Base-by-base conservation (phyloP, 2,888 invertebrate genomes). In the Nomada flava region DNA sequence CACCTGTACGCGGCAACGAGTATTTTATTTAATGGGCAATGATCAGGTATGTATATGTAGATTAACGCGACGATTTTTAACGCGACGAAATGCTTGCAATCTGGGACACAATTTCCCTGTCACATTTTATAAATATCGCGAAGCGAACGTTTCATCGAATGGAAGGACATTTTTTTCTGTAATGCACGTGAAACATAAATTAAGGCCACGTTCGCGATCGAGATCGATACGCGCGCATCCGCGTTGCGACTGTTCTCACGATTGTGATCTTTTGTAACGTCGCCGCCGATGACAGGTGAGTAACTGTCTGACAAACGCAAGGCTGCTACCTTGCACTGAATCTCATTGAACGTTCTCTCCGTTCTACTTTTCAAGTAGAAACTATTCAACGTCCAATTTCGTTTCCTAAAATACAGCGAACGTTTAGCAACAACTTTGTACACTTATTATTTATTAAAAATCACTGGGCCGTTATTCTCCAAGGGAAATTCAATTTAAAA, bases 51-150 rank as follows among this genome's bases (percentile, higher is more conserved):
- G 18, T 9, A 10, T 9, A 3, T 7, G 2, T 29, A 15, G 7
- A 18, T n/a, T 36, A 71, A 29, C 60, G 57, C 36, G 59, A 65
- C 20, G n/a, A 74, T 23, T 23, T 23, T n/a, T 36, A 71, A 29
- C 60, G 57, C 36, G 59, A 65, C 20, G n/a, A 74, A 75, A 67
- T 60, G 20, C 47, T 50, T 15, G 42, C 7, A 29, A 78, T 74
- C 62, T 53, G n/a, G 62, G 36, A 50, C 62, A 53, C 52, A 36
- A 67, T 62, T 78, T 18, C 53, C 63, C 53, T 53, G 69, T 50
- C 53, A 29, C 20, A 23, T n/a, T 59, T 44, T 55, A 4, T 18
- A 10, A 60, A 62, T 62, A 78, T 68, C 53, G 18, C 36, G 15
- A 13, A 13, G 18, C 11, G 9, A 75, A 68, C 67, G 15, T 76